These are phyloP conservation scores for Carposina sasakii DNA, from an alignment of 1,140 invertebrate genomes.

Conservation along the genomic window DNA sequence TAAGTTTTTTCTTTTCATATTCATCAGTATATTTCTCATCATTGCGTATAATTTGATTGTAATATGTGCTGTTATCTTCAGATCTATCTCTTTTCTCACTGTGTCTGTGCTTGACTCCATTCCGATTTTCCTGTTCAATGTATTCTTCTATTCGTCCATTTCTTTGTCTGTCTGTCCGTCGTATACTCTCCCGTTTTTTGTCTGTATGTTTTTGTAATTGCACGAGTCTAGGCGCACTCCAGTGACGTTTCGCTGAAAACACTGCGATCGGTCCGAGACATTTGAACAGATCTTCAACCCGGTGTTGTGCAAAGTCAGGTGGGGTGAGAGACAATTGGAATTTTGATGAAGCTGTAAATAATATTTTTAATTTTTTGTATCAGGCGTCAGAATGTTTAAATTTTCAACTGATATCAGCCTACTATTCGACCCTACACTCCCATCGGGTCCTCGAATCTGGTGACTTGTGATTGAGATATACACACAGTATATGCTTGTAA, in stretches of 20 bases:
- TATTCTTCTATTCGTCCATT: slow-evolving; percentile 24
- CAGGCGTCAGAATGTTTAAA: too few relatives aligned
- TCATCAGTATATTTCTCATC: slow-evolving; percentile 55
- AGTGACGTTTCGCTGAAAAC: slow-evolving; percentile 94
- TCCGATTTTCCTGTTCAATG: slow-evolving; percentile 47
- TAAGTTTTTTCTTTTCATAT: slow-evolving; percentile 42
- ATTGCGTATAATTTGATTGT: slow-evolving; percentile 58
- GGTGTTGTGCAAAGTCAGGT: slow-evolving; percentile 91
- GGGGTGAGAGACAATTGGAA: slow-evolving; percentile 90
- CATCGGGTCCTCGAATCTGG: too few relatives aligned
- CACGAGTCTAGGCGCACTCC: slow-evolving; percentile 89
- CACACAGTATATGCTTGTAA: too few relatives aligned
- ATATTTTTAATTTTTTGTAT: too few relatives aligned
- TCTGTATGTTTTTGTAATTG: slow-evolving; percentile 76
- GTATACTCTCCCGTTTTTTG: slow-evolving; percentile 16
- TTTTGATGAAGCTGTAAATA: slow-evolving; percentile 83
- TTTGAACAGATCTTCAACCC: slow-evolving; percentile 91
- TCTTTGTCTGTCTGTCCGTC: slow-evolving; percentile 26
- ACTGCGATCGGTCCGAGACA: slow-evolving; percentile 92
- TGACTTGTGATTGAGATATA: too few relatives aligned
- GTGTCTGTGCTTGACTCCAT: slow-evolving; percentile 33
- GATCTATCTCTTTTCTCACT: slow-evolving; percentile 61
- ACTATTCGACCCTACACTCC: too few relatives aligned
- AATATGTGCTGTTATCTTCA: slow-evolving; percentile 68
- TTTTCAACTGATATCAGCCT: too few relatives aligned